Evolutionary conservation across 2,888 invertebrate genomes (phyloP).

Genomic region (Athripsodes cinereus): DNA sequence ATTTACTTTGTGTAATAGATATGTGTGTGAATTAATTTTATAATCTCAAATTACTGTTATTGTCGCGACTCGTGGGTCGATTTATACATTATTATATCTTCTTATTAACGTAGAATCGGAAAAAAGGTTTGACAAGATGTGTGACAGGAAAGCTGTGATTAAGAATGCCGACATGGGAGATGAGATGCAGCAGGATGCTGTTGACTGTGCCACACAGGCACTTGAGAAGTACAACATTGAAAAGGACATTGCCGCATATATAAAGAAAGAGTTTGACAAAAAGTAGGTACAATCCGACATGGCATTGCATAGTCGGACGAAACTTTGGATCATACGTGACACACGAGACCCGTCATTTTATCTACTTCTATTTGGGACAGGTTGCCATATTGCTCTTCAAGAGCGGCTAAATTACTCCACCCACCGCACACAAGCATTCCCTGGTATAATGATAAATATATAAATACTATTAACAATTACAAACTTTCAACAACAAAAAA

Average conservation of each 20-base stretch:
- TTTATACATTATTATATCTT: neutral
- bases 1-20: too few species aligned
- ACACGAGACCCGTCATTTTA: slow-evolving; percentile 98
- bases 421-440: too few species aligned
- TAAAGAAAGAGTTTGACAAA: slow-evolving; percentile 99
- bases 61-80: slow-evolving; percentile 1
- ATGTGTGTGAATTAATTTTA: too few species aligned
- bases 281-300: slow-evolving; percentile 99
- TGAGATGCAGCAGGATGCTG: slow-evolving; percentile 99
- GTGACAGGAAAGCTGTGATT: slow-evolving; percentile 98
- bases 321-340: slow-evolving; percentile 99
- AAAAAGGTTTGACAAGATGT: slow-evolving; percentile 59
- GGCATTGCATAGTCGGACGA: slow-evolving; percentile 98
- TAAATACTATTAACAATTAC: too few species aligned
- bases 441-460: too few species aligned
- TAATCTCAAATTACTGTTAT: neutral
- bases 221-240: slow-evolving; percentile 99
- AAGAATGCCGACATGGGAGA: slow-evolving; percentile 99
- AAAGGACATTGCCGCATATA: slow-evolving; percentile 99
- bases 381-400: slow-evolving; percentile 98
- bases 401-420: slow-evolving; percentile 72
- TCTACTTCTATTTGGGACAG: slow-evolving; percentile 99
- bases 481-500: too few species aligned
- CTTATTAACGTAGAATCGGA: neutral
- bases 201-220: slow-evolving; percentile 97